These are phyloP conservation scores for Drosophila diplacantha DNA, from an alignment of 2,888 invertebrate genomes.

Conservation along the genomic window DNA sequence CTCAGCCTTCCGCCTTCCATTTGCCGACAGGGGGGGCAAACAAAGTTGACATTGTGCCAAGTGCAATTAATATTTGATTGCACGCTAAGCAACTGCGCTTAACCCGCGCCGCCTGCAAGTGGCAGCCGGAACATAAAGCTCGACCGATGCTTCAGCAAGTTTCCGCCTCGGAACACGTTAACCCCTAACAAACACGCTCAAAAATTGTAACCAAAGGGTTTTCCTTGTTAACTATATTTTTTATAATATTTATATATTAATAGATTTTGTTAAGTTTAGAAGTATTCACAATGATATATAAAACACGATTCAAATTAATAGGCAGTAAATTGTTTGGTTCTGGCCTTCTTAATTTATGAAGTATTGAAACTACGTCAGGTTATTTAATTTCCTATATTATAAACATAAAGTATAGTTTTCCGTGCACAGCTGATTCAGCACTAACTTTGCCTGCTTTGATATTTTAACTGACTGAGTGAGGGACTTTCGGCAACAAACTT, in stretches of 20 bases:
- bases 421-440: slow-evolving; percentile 3
- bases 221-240: background rate
- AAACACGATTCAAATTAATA: background rate
- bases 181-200: background rate
- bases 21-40: slow-evolving; percentile 36
- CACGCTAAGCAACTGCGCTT: slow-evolving; percentile 38
- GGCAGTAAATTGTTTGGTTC: background rate
- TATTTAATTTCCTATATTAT: background rate
- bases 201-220: background rate
- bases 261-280: background rate
- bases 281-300: background rate
- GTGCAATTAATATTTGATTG: slow-evolving; percentile 53
- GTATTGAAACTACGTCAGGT: background rate
- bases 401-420: background rate
- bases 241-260: background rate
- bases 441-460: slow-evolving; percentile 24
- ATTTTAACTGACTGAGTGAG: slow-evolving; percentile 34
- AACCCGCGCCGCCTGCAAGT: slow-evolving; percentile 24
- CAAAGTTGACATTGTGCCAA: slow-evolving; percentile 57
- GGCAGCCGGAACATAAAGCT: slow-evolving; percentile 22
- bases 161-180: background rate
- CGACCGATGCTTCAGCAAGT: background rate
- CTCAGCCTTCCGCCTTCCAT: slow-evolving; percentile 10
- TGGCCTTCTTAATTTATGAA: background rate
- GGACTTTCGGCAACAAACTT: slow-evolving; percentile 36